Conservation (phyloP, 2,113 vertebrate species). For the Austrofundulus limnaeus region DNA sequence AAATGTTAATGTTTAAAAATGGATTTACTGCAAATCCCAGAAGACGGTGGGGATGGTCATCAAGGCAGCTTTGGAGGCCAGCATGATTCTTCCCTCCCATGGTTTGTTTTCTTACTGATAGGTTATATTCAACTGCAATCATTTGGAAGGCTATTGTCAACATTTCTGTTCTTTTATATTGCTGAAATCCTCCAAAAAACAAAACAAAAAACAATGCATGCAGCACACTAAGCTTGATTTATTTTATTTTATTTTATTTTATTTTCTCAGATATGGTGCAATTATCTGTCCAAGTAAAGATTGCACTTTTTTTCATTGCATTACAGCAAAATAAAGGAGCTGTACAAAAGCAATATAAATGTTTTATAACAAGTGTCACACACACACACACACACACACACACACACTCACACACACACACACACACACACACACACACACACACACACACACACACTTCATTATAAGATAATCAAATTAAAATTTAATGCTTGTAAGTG, state of each 20-base stretch:
- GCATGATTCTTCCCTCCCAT: conserved; percentile 26
- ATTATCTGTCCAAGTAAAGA: conserved; percentile 12
- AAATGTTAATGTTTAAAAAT: conserved; percentile 43
- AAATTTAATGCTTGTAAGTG: conserved; percentile 45
- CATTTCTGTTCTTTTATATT: conserved; percentile 28
- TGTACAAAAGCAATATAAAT: conserved; percentile 51
- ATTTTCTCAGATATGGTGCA: not conserved
- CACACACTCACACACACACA: conserved; percentile 41
- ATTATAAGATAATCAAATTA: conserved; percentile 49
- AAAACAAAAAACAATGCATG: conserved; percentile 4
- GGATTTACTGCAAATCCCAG: conserved; percentile 31
- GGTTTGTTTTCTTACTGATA: conserved; percentile 35
- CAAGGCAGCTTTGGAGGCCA: conserved; percentile 27
- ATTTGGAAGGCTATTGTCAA: conserved; percentile 28
- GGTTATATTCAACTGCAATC: conserved; percentile 20
- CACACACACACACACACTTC: conserved; percentile 40
- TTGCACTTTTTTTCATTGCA: conserved; percentile 37
- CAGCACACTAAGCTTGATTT: conserved; percentile 6
- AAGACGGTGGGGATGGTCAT: conserved; percentile 46
- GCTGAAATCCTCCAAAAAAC: conserved; percentile 21
- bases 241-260: not conserved
- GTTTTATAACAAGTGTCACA: conserved; percentile 54
- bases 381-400: conserved; percentile 44
- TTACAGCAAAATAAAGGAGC: conserved; percentile 22
- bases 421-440: conserved; percentile 41